Evolutionary conservation across 2,113 vertebrate genomes (phyloP).

Genomic region (Okapia johnstoni): DNA sequence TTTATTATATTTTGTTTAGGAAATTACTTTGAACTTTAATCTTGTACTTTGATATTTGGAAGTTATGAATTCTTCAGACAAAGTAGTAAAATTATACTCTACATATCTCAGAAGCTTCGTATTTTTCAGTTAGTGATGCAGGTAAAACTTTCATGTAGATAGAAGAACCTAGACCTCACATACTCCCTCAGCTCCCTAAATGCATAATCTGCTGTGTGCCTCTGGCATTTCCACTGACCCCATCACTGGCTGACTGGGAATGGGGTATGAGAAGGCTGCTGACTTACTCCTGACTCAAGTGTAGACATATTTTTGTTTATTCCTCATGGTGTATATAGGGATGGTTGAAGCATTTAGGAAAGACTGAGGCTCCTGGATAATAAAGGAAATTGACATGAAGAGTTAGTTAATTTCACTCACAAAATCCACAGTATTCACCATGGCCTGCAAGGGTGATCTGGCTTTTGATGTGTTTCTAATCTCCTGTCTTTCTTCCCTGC

Average conservation of each 20-base stretch:
- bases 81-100: neutral
- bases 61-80: neutral
- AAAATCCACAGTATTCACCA: neutral
- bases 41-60: neutral
- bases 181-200: neutral
- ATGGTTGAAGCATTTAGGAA: neutral
- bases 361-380: neutral
- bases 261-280: neutral
- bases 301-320: neutral
- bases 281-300: neutral
- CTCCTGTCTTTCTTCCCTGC: neutral
- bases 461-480: neutral
- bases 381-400: neutral
- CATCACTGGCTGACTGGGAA: neutral
- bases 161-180: neutral
- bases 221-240: neutral
- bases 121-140: neutral
- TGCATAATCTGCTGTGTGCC: neutral
- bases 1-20: neutral
- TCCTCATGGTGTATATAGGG: neutral
- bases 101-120: neutral
- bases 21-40: constrained; percentile 1
- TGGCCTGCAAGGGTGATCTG: neutral
- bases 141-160: neutral
- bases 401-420: neutral